These are phyloP conservation scores for Plemyria rubiginata DNA, from an alignment of 2,888 invertebrate genomes.

Conservation along the genomic window DNA sequence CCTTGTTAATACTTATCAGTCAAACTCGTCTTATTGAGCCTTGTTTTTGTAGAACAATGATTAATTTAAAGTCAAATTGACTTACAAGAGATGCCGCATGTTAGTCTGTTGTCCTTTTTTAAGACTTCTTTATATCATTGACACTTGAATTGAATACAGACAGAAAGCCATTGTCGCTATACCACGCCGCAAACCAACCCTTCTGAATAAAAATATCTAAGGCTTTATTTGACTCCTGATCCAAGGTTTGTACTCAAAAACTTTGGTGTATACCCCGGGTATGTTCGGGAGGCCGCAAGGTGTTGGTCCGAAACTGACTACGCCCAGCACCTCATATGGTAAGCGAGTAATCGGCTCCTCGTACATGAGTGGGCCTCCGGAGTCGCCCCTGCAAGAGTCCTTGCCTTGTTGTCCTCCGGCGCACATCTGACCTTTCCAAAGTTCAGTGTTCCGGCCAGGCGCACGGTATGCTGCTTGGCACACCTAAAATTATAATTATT, in stretches of 20 bases:
- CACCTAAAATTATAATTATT: conserved; percentile 38
- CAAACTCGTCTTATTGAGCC: not conserved
- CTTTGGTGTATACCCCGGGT: conserved; percentile 87
- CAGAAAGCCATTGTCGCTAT: not conserved
- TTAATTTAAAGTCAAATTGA: not conserved
- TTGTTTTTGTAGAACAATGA: not conserved
- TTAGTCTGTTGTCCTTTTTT: not conserved
- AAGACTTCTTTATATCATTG: not conserved
- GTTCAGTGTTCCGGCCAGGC: conserved; percentile 35
- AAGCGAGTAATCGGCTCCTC: no score
- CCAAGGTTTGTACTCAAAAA: conserved; percentile 84
- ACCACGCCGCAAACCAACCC: not conserved
- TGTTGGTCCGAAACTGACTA: conserved; percentile 87
- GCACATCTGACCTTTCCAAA: conserved; percentile 73
- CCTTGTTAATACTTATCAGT: no score
- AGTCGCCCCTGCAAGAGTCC: conserved; percentile 87
- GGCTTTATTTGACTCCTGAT: conserved; percentile 65
- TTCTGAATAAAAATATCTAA: conserved; percentile 23
- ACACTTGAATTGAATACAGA: not conserved
- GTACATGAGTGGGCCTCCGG: conserved; percentile 86
- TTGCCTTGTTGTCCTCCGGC: conserved; percentile 83
- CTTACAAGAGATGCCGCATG: not conserved
- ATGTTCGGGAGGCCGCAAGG: conserved; percentile 84
- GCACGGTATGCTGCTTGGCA: conserved; percentile 47
- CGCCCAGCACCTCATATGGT: conserved; percentile 67